phyloP scores from a whole-genome alignment of 2,888 invertebrate genomes.

The Neoascia interrupta region DNA sequence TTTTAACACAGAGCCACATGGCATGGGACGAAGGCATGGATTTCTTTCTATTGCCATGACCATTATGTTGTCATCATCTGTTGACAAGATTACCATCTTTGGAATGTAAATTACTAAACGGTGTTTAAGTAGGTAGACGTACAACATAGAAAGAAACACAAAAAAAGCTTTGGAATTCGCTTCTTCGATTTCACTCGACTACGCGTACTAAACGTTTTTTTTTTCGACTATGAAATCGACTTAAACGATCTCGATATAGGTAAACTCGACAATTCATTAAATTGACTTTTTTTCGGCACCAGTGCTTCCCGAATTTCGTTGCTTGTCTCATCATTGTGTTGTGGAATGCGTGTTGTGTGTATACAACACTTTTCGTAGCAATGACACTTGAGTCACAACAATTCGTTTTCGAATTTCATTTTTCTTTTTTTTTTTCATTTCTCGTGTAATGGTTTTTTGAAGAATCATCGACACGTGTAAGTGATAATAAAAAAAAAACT shows the following conservation, averaged over 20 bases:
- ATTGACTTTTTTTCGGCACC: constrained; percentile 4
- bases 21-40: neutral
- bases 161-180: constrained; percentile 5
- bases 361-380: constrained; percentile 16
- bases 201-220: too few relatives aligned
- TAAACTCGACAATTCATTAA: constrained; percentile 33
- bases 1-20: neutral
- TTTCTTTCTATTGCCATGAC: constrained; percentile 41
- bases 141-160: neutral
- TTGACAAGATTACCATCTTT: constrained; percentile 45
- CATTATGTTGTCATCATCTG: constrained; percentile 24
- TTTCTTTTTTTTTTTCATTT: constrained; percentile 15
- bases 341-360: constrained; percentile 18
- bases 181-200: constrained; percentile 28
- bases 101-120: constrained; percentile 57
- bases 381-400: constrained; percentile 26
- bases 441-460: constrained; percentile 10
- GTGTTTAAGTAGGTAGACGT: constrained; percentile 13
- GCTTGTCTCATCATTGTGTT: neutral
- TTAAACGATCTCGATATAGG: neutral
- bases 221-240: too few relatives aligned
- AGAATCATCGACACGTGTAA: constrained; percentile 55
- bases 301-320: too few relatives aligned
- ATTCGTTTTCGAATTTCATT: too few relatives aligned
- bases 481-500: constrained; percentile 13